A percentile compares a stretch with the other conserved stretches of the same genome.
Evolutionary conservation across 2,113 vertebrate genomes (phyloP).

Genomic region (Chunga burmeisteri): DNA sequence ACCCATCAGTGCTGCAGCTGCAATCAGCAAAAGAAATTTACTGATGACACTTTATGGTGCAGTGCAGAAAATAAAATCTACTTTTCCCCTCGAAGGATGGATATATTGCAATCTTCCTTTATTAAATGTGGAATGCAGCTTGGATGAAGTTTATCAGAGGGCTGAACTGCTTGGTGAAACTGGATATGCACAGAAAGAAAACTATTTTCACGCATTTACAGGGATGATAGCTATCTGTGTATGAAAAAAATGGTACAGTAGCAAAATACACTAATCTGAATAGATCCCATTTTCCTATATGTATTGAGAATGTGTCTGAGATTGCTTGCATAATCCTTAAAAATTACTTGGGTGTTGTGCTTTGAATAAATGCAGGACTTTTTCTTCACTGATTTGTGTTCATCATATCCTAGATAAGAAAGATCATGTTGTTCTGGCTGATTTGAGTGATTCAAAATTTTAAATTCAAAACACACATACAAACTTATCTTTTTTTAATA

Average conservation of each 20-base stretch:
- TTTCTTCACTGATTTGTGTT: not conserved
- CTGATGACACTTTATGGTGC: not conserved
- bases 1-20: not conserved
- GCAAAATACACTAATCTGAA: not conserved
- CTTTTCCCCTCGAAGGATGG: not conserved
- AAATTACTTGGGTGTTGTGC: not conserved
- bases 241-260: not conserved
- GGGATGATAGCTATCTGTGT: not conserved
- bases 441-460: not conserved
- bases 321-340: constrained; percentile 3
- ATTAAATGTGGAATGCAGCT: not conserved
- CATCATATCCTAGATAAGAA: not conserved
- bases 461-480: not conserved
- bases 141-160: not conserved
- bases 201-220: not conserved
- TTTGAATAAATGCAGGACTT: not conserved
- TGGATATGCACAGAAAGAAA: constrained; percentile 13
- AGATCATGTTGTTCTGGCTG: not conserved
- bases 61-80: not conserved
- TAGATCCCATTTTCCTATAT: not conserved
- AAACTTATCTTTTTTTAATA: not conserved
- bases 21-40: not conserved
- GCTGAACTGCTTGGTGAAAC: not conserved
- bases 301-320: not conserved
- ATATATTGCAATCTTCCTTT: not conserved